Percentiles rank a stretch among this genome's conserved stretches.
phyloP scores from a whole-genome alignment of 2,888 invertebrate species.

The Branchipolynoe longqiensis region DNA sequence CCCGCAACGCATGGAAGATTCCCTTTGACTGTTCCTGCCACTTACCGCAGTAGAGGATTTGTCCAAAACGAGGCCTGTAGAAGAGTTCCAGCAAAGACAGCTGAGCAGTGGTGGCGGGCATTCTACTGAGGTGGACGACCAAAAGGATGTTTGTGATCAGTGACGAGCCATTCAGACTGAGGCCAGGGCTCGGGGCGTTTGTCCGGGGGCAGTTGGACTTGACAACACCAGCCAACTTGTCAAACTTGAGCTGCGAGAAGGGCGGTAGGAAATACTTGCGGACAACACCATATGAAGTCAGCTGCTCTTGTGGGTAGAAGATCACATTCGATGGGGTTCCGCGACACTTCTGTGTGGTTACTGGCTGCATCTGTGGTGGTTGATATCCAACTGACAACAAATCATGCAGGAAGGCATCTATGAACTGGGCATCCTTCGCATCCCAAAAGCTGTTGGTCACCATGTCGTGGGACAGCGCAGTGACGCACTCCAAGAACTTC shows the following conservation, averaged over 20 bases:
- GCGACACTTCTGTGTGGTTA: not conserved
- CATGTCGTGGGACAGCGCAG: constrained; percentile 52
- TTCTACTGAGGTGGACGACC: not conserved
- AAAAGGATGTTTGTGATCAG: constrained; percentile 24
- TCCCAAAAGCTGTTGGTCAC: constrained; percentile 7
- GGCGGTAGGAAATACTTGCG: not conserved
- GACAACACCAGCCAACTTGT: not conserved
- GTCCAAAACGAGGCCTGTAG: constrained; percentile 14
- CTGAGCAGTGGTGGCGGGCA: not conserved
- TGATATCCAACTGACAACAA: constrained; percentile 16
- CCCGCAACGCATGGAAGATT: constrained; percentile 13
- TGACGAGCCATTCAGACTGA: constrained; percentile 16
- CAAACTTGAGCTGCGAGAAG: not conserved
- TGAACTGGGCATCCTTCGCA: not conserved
- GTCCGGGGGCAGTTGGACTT: not conserved
- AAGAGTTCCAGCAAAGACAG: not conserved
- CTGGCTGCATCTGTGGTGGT: not conserved
- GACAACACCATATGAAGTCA: not conserved
- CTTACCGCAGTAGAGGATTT: constrained; percentile 44
- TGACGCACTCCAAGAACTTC: constrained; percentile 59
- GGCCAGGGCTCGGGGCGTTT: not conserved
- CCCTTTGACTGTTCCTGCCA: constrained; percentile 1
- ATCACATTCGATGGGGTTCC: not conserved
- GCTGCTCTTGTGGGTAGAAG: constrained; percentile 51
- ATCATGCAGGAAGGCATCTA: constrained; percentile 47